A percentile compares a stretch with the other conserved stretches of the same genome.
Evolutionary conservation across 2,797 vertebrate species (phyloP).

Genomic region (Martes flavigula): DNA sequence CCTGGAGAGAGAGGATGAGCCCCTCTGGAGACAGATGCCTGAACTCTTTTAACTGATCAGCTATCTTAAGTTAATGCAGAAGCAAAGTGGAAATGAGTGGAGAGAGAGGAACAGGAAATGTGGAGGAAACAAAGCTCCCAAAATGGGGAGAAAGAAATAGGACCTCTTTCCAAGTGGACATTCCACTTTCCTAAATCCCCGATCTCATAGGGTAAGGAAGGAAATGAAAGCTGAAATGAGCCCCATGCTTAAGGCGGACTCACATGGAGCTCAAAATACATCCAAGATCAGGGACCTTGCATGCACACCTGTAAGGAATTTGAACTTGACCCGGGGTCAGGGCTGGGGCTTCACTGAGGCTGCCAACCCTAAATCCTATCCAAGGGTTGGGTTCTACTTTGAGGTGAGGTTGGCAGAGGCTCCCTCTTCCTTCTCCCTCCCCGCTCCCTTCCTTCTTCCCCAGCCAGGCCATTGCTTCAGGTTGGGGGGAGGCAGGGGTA

Average conservation of each 20-base stretch:
- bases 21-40: background rate
- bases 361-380: background rate
- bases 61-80: background rate
- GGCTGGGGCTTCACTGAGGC: background rate
- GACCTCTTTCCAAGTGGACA: background rate
- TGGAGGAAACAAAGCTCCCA: background rate
- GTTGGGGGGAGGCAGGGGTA: no score
- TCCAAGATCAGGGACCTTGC: background rate
- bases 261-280: background rate
- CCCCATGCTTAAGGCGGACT: background rate
- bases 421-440: background rate
- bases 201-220: background rate
- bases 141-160: background rate
- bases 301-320: background rate
- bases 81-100: background rate
- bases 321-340: background rate
- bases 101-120: background rate
- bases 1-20: background rate
- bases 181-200: background rate
- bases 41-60: background rate
- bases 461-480: background rate
- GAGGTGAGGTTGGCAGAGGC: background rate
- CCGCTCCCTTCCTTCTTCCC: background rate
- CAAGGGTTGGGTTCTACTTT: background rate
- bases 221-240: background rate